Conservation (phyloP, 2,113 vertebrate species). For the Seriola quinqueradiata region DNA sequence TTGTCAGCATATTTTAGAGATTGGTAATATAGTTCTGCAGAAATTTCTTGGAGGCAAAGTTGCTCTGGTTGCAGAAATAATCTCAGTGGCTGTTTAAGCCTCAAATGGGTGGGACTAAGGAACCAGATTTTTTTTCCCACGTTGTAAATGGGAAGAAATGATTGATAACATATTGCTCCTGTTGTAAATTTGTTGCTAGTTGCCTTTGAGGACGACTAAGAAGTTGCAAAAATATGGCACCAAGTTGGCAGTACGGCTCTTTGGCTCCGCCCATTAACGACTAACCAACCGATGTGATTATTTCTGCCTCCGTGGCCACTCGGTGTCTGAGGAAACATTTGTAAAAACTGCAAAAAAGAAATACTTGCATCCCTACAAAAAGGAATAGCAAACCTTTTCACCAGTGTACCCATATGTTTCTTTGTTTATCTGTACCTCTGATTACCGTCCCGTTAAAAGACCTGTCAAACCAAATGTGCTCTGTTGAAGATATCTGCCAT, state of each 20-base stretch:
- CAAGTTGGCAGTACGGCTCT: neutral
- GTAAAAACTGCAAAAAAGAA: neutral
- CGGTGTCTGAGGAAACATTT: slow-evolving; percentile 5
- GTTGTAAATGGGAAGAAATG: neutral
- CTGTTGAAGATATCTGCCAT: slow-evolving; percentile 1
- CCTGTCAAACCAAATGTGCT: neutral
- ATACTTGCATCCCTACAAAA: neutral
- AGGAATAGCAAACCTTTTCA: neutral
- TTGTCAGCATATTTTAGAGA: slow-evolving; percentile 12
- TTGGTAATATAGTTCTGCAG: neutral
- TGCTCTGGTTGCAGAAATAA: neutral
- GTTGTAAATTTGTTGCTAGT: neutral
- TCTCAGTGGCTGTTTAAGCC: neutral
- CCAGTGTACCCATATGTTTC: slow-evolving; percentile 11
- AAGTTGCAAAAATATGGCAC: slow-evolving; percentile 16
- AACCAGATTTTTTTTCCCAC: neutral
- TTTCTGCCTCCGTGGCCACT: neutral
- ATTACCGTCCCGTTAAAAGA: neutral
- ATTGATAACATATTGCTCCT: neutral
- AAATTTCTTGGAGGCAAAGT: slow-evolving; percentile 9
- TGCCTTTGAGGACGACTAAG: neutral
- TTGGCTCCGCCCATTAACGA: neutral
- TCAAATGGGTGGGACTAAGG: neutral
- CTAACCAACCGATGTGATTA: neutral
- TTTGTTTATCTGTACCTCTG: slow-evolving; percentile 17